phyloP scores from a whole-genome alignment of 2,888 invertebrate genomes.

The Pelosia muscerda region DNA sequence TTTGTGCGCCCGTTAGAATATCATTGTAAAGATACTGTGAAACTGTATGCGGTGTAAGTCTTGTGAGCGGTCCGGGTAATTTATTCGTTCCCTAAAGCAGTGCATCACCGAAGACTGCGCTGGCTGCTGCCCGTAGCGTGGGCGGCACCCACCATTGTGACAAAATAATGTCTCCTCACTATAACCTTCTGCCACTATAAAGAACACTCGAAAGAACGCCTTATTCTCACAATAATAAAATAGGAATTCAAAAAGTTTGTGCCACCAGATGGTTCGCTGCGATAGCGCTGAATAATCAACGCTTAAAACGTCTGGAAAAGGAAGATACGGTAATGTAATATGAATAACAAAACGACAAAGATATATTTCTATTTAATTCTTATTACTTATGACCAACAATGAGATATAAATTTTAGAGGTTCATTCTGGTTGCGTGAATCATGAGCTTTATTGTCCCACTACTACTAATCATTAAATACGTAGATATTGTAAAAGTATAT shows the following conservation, averaged over 20 bases:
- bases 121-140: slow-evolving; percentile 78
- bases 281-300: slow-evolving; percentile 87
- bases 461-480: slow-evolving; percentile 47
- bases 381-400: slow-evolving; percentile 79
- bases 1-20: slow-evolving; percentile 58
- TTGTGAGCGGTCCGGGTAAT: slow-evolving; percentile 77
- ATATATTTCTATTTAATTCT: slow-evolving; percentile 85
- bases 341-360: slow-evolving; percentile 86
- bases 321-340: slow-evolving; percentile 86
- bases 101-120: slow-evolving; percentile 83
- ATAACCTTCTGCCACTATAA: slow-evolving; percentile 69
- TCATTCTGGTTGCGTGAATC: slow-evolving; percentile 65
- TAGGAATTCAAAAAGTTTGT: slow-evolving; percentile 55
- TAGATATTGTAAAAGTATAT: slow-evolving; percentile 34
- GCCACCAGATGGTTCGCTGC: slow-evolving; percentile 78
- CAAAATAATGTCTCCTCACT: slow-evolving; percentile 85
- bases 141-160: slow-evolving; percentile 85
- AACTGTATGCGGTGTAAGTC: slow-evolving; percentile 73
- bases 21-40: slow-evolving; percentile 72
- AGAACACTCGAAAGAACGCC: slow-evolving; percentile 65
- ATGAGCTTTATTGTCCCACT: slow-evolving; percentile 41
- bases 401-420: slow-evolving; percentile 73
- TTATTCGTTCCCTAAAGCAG: slow-evolving; percentile 85
- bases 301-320: slow-evolving; percentile 86
- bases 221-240: slow-evolving; percentile 63